Evolutionary conservation across 2,797 vertebrate genomes (phyloP).

Genomic region (Sylvia borin): DNA sequence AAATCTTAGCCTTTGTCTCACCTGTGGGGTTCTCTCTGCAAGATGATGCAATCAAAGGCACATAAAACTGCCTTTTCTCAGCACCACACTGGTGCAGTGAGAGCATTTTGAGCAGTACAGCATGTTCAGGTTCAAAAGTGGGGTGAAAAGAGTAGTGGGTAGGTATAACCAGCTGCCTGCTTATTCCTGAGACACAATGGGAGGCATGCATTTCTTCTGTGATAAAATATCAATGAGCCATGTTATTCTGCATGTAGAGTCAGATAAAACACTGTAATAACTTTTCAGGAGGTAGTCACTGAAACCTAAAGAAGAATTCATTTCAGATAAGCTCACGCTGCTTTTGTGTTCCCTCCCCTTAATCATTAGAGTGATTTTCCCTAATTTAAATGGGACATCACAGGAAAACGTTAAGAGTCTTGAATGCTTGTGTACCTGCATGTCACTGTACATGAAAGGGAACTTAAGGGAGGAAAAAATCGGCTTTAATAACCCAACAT

Average conservation of each 20-base stretch:
- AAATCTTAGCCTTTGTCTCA: neutral
- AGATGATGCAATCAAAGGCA: neutral
- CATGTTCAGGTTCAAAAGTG: neutral
- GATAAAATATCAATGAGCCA: conserved; percentile 58
- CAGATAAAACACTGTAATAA: conserved; percentile 22
- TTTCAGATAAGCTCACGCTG: conserved; percentile 39
- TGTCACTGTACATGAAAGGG: conserved; percentile 49
- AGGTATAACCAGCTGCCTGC: neutral
- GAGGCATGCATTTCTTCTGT: conserved; percentile 9
- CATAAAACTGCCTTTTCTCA: neutral
- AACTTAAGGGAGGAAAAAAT: conserved; percentile 8
- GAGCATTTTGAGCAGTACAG: neutral
- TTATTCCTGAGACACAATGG: conserved; percentile 26
- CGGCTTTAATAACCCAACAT: neutral
- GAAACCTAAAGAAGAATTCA: conserved; percentile 4
- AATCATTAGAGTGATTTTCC: conserved; percentile 36
- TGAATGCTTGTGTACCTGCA: conserved; percentile 45
- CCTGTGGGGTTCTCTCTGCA: neutral
- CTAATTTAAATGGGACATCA: conserved; percentile 53
- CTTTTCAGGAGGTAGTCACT: conserved; percentile 33
- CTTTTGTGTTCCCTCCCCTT: conserved; percentile 47
- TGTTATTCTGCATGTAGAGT: conserved; percentile 26
- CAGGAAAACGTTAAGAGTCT: conserved; percentile 20
- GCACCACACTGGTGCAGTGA: neutral
- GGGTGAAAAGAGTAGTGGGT: neutral